Conservation (phyloP, 2,888 invertebrate genomes). For the Sminthurinus aureus region DNA sequence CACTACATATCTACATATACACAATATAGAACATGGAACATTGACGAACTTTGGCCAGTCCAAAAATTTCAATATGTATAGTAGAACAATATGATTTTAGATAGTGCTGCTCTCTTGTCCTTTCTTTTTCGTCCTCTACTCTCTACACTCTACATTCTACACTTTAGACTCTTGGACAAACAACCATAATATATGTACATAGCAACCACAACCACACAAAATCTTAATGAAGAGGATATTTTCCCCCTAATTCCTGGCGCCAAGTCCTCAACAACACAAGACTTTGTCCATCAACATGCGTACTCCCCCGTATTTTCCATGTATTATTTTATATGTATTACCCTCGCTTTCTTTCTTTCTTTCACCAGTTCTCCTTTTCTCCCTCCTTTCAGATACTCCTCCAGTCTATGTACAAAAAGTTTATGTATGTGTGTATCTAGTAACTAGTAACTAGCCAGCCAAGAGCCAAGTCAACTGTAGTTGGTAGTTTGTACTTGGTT, state of each 20-base stretch:
- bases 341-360: neutral
- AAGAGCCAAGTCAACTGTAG: too few species aligned
- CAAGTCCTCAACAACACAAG: constrained; percentile 18
- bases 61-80: constrained; percentile 10
- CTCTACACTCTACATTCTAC: too few species aligned
- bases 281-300: constrained; percentile 23
- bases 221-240: constrained; percentile 30
- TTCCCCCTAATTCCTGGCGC: constrained; percentile 39
- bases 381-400: neutral
- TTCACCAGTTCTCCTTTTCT: too few species aligned
- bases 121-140: neutral
- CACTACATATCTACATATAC: neutral
- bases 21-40: neutral
- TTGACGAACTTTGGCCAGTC: neutral
- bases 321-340: too few species aligned
- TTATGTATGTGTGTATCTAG: neutral
- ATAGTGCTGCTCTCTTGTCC: too few species aligned
- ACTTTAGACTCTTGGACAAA: too few species aligned
- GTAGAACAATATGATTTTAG: too few species aligned
- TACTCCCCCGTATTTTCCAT: constrained; percentile 2
- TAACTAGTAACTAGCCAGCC: too few species aligned
- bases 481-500: too few species aligned
- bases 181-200: too few species aligned
- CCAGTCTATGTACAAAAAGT: neutral
- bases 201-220: neutral